Conservation (phyloP, 2,888 invertebrate genomes). For the Dasysyrphus tricinctus region DNA sequence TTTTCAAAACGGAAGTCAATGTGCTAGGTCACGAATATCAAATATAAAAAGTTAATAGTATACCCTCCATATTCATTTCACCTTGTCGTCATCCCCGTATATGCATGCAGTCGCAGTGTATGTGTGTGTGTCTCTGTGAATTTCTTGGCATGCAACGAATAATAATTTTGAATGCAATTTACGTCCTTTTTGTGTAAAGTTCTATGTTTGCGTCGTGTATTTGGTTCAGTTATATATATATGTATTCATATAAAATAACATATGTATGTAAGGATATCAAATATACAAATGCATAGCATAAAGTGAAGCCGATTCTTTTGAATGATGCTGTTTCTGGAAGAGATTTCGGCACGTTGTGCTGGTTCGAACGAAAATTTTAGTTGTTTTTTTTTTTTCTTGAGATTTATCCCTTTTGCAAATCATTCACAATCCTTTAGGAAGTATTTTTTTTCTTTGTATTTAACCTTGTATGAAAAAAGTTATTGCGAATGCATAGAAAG, state of each 20-base stretch:
- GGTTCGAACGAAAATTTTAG: neutral
- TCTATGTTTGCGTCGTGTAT: neutral
- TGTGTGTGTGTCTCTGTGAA: conserved; percentile 17
- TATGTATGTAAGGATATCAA: no score
- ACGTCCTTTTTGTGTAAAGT: conserved; percentile 54
- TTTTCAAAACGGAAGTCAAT: neutral
- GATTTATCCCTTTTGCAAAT: neutral
- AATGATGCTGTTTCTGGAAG: neutral
- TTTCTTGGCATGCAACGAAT: conserved; percentile 64
- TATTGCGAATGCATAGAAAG: conserved; percentile 11
- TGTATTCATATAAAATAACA: no score
- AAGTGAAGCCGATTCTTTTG: neutral
- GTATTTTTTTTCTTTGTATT: neutral
- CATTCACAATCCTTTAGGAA: neutral
- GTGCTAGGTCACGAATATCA: neutral
- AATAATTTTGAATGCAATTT: conserved; percentile 69
- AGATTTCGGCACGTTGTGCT: neutral
- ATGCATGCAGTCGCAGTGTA: neutral
- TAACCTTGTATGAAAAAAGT: neutral
- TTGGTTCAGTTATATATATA: neutral
- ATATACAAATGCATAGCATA: no score
- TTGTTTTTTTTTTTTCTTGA: neutral
- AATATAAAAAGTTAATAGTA: neutral
- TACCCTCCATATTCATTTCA: neutral
- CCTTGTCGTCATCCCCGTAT: neutral